Evolutionary conservation across 2,113 vertebrate species (phyloP), one percentile per base, ranked within the genome.

Genomic region (Rousettus leschenaultii): DNA sequence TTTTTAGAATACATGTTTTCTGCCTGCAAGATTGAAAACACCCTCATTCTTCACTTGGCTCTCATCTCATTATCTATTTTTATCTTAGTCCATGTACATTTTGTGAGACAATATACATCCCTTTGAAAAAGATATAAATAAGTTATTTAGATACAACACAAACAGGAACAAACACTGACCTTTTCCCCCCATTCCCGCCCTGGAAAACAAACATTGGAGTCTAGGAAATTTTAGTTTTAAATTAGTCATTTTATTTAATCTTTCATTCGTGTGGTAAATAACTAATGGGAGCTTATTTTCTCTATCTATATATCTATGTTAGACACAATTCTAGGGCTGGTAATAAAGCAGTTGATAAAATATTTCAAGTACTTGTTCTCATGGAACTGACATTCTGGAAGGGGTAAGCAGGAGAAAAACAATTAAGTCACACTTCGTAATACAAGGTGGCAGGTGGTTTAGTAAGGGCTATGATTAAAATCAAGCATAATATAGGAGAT

Each of bases 141-240:
- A 92, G 35, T 71, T 61, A 91, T 59, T 73, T 30, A 63, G 55
- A 61, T 14, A 30, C 38, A 68, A 75, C 12, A 68, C 13, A 55
- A 90, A 82, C 57, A 79, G 14, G 77, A 86, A 48, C 30, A 89
- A 57, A 91, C 22, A 30, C 3, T 7, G 9, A 19, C 19, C 22
- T 51, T 51, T 51, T 51, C 15, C 51, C 48, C 5, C 2, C 5
- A 6, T 2, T 26, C 38, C 0, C 12, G 1, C 10, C 19, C 30
- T 1, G 0, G 14, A 65, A 92, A 83, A 68, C 57, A 90, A 84
- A 75, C 35, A 30, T 65, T 4, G 19, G 7, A 11, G 14, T 66
- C 61, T n/a, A 89, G 51, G 73, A 75, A 57, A 59, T 43, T 6
- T 30, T 66, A 71, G 38, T 57, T 63, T 84, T 61, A 30, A 55